Conservation (phyloP, 2,797 vertebrate species). For the Pipistrellus pipistrellus region DNA sequence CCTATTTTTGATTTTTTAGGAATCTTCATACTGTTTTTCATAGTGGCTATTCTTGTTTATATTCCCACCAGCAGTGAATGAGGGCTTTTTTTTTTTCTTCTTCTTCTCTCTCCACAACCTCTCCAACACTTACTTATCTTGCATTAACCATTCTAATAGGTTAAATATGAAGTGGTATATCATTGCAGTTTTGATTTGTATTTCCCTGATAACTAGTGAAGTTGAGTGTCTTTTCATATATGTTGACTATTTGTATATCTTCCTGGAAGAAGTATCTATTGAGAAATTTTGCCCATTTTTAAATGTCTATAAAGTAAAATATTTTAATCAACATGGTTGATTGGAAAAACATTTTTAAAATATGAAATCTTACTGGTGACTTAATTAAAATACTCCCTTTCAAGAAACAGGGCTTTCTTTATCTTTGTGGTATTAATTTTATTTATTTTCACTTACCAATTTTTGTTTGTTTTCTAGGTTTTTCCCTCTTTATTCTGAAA, state of each 20-base stretch:
- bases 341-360: background rate
- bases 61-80: background rate
- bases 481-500: background rate
- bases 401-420: background rate
- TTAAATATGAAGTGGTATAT: background rate
- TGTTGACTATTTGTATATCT: background rate
- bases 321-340: background rate
- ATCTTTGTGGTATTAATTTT: background rate
- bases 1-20: background rate
- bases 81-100: no score
- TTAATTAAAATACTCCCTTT: background rate
- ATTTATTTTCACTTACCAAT: background rate
- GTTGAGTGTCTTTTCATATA: background rate
- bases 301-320: background rate
- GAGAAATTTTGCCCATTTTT: background rate
- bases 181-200: background rate
- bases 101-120: background rate
- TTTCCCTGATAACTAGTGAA: background rate
- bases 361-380: background rate
- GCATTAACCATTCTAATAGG: background rate
- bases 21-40: background rate
- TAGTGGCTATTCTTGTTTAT: background rate
- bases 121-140: background rate
- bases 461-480: background rate
- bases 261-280: background rate